Base-by-base conservation (phyloP, 2,797 vertebrate species). In the Rhinophrynus dorsalis region DNA sequence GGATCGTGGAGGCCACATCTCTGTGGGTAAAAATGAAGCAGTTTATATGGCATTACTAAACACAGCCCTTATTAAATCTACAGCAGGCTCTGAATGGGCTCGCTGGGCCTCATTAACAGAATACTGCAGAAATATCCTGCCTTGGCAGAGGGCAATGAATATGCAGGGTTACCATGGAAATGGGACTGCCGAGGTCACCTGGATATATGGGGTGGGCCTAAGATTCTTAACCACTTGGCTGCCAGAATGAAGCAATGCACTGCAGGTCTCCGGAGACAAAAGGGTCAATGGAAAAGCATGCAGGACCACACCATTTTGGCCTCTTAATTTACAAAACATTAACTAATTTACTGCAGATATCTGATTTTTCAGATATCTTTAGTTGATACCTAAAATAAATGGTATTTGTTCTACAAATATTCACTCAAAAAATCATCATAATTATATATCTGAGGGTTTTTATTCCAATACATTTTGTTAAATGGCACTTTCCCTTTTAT, bases 81-180 rank as follows among this genome's bases (percentile, higher is more conserved):
- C 18, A 13, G 30, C 24, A 38, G 17, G 11, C 58, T 69, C 26
- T 32, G 17, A 65, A 58, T 68, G 27, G 67, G 55, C 75, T 76
- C 66, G 0, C 55, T 51, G 70, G 66, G 75, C 50, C 56, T 74
- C 56, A 74, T 74, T 66, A 70, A 61, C 15, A 45, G 55, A 24
- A 27, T 32, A 57, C 37, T 37, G 47, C 32, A 54, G 62, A 42
- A 44, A 73, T 15, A 24, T 59, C 6, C n/a, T 27, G 10, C 23
- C 1, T 27, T 59, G 1, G 37, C 55, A 55, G 30, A 45, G 9
- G 57, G 38, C 23, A 45, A 6, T 38, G 17, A 65, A 30, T 33
- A 54, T 26, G 55, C 24, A 55, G 29, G 20, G 64, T 52, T 37
- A 33, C 51, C 20, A 72, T 51, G 23, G 57, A 42, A 67, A 60